Evolutionary conservation across 2,888 invertebrate species (phyloP), one percentile per base, ranked within the genome.

Genomic region (Eilema sororculum): DNA sequence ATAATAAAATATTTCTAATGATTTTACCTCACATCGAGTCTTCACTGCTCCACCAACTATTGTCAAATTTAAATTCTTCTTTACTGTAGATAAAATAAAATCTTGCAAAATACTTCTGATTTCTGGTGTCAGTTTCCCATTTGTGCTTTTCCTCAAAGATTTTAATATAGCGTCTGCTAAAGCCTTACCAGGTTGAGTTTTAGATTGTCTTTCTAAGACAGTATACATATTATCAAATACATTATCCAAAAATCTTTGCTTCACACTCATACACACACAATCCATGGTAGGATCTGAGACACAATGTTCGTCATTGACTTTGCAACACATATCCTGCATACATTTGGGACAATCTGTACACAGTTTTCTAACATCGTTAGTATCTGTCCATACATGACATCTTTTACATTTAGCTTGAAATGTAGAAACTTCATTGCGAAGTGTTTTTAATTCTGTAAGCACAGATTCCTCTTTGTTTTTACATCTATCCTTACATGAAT

Each of bases 211-310:
- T 67, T 91, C 93, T 59, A 95, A 79, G 9, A 93, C 87, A 0
- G 90, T 91, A 69, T 91, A 91, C 95, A 95, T 95, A 69, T 95
- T 94, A 65, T 94, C 94, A 68, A 95, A 93, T 0, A 95, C 91
- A 74, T 95, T 95, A 71, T 92, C 90, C 25, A 95, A 76, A 67
- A 95, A 93, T 71, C 88, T 93, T 20, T 89, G 83, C 77, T 95
- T 95, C 0, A 91, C 86, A 30, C 70, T 82, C 84, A 87, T 88
- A 72, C 95, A 95, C 2, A 94, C 87, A 74, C 95, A 95, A 64
- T 90, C 91, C 77, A 82, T 81, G 0, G 81, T 65, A n/a, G 79
- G 80, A 73, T 93, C 91, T 0, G 72, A 68, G 10, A 10, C 75
- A 62, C 94, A 95, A 37, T 87, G 82, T 28, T 84, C 89, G 0